These are phyloP conservation scores for Caranx ignobilis DNA, from an alignment of 2,113 vertebrate genomes.

Conservation along the genomic window DNA sequence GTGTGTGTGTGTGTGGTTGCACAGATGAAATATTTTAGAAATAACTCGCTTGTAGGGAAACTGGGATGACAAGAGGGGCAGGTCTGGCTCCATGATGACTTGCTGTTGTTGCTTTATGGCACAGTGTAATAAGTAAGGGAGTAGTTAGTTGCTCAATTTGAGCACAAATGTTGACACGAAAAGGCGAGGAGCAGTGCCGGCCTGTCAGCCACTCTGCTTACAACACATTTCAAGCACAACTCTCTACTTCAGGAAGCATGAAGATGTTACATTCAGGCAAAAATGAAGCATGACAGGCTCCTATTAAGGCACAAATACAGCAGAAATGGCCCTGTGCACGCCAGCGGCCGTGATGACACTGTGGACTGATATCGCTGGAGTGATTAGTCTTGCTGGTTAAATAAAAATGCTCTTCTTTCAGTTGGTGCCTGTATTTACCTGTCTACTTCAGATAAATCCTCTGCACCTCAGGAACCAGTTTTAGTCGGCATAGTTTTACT, in stretches of 20 bases:
- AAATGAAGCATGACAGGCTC: neutral
- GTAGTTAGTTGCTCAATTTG: neutral
- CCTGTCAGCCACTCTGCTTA: neutral
- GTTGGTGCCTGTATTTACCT: neutral
- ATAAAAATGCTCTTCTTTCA: neutral
- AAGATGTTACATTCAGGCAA: neutral
- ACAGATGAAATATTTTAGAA: slow-evolving; percentile 13
- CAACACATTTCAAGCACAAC: neutral
- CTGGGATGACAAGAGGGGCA: neutral
- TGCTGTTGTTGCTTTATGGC: neutral
- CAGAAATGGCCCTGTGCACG: neutral
- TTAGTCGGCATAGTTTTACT: neutral
- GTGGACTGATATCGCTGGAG: neutral
- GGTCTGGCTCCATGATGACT: neutral
- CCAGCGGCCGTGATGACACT: neutral
- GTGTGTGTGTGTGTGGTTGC: slow-evolving; percentile 1
- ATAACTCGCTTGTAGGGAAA: neutral
- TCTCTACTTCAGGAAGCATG: neutral
- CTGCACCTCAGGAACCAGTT: neutral
- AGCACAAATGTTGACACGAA: neutral
- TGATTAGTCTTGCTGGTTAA: neutral
- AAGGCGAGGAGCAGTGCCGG: neutral
- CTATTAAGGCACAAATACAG: neutral
- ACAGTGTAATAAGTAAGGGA: neutral
- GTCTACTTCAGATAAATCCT: neutral